Base-by-base conservation (phyloP, 1,140 invertebrate species). In the Heliothis subflexa region DNA sequence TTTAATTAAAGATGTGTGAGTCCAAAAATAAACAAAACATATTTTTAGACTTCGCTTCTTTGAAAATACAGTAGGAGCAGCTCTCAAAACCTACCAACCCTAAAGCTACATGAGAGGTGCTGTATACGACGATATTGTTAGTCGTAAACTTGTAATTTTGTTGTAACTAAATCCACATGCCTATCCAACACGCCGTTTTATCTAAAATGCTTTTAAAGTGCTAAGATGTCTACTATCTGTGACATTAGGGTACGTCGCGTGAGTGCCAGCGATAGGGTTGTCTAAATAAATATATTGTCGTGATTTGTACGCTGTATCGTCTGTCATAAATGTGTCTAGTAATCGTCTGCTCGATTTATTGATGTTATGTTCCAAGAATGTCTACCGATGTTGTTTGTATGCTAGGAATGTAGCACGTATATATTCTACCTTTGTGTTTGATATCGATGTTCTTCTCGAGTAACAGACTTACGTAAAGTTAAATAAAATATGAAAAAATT, bases 111-210 rank as follows among this genome's bases (percentile, higher is more conserved):
- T 84, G 81, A 89, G 87, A 82, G 82, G 78, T 87, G 76, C 71
- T 83, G 83, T 85, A 87, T 85, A 86, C 80, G 74, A 78, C 81
- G 81, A 88, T 88, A 92, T 89, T 85, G 88, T 87, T 79, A 86
- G 79, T 89, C 87, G 84, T 93, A 93, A 92, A 93, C 85, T 85
- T 90, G 92, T 93, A 88, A 91, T 91, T 89, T 92, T 92, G 87
- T 92, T 87, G 89, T 91, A 85, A 89, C 89, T 88, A 88, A 91
- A 88, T 86, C 85, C 85, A 89, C 81, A 83, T 79, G 77, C 84
- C 81, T 83, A 87, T 87, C 86, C 80, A 81, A 86, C 85, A 89
- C 78, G 78, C 85, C 76, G 81, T 85, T 85, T 91, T 94, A 91
- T 93, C 91, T 91, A 87, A 91, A 93, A 94, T 85, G 86, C 86